Evolutionary conservation across 2,797 vertebrate genomes (phyloP).

Genomic region (Ciconia nigra): DNA sequence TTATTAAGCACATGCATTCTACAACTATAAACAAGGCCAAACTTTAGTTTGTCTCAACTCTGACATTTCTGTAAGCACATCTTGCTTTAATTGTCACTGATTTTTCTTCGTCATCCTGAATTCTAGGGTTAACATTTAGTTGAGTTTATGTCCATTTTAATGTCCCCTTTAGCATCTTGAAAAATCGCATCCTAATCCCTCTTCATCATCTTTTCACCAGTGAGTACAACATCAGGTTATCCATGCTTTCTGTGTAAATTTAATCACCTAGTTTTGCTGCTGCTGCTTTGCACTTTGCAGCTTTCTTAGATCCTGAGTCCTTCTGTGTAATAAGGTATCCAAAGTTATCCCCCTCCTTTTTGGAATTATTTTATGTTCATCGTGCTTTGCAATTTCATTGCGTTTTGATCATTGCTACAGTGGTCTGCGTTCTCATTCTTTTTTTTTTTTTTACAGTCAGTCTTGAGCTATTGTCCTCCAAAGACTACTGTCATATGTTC

Average conservation of each 20-base stretch:
- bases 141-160: constrained; percentile 19
- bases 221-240: neutral
- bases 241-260: neutral
- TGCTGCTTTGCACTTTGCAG: constrained; percentile 18
- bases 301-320: neutral
- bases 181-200: constrained; percentile 23
- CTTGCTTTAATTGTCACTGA: neutral
- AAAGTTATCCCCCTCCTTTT: neutral
- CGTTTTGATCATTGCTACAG: neutral
- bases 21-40: neutral
- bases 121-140: neutral
- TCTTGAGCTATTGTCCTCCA: neutral
- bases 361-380: neutral
- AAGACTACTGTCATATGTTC: neutral
- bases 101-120: neutral
- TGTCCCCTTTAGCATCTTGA: constrained; percentile 34
- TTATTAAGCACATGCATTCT: neutral
- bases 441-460: neutral
- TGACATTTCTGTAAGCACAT: neutral
- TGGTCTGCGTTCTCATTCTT: neutral
- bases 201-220: constrained; percentile 8
- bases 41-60: neutral
- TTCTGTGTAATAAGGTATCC: neutral
- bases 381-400: neutral
- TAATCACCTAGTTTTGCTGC: neutral